phyloP scores from a whole-genome alignment of 53 echinoderm and acorn worm species.

The Luidia sarsii region DNA sequence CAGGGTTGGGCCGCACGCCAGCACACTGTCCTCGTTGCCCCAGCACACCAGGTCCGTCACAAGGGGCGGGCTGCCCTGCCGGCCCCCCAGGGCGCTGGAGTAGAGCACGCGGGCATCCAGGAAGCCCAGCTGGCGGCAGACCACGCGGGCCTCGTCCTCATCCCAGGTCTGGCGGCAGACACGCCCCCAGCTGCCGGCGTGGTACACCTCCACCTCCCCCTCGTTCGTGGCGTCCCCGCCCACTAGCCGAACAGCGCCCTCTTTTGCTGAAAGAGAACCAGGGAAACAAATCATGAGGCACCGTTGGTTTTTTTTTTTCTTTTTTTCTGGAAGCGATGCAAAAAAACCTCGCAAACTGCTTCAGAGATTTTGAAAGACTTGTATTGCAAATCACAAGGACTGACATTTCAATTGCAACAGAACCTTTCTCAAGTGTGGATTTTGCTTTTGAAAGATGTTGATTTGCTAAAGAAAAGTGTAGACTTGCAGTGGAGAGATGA shows the following conservation, averaged over 20 bases:
- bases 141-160: background rate
- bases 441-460: too few species aligned
- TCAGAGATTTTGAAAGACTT: too few species aligned
- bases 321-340: too few species aligned
- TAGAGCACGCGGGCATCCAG: background rate
- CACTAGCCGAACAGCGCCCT: background rate
- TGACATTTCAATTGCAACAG: too few species aligned
- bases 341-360: too few species aligned
- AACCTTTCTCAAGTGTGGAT: too few species aligned
- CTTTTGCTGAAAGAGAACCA: background rate
- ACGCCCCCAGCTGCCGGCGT: background rate
- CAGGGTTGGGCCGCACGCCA: background rate
- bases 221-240: background rate
- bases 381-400: too few species aligned
- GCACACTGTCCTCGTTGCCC: background rate
- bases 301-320: too few species aligned
- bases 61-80: background rate
- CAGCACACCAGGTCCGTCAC: background rate
- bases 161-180: background rate
- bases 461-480: too few species aligned
- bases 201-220: constrained; percentile 1
- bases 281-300: too few species aligned
- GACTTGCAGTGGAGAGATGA: too few species aligned
- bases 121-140: constrained; percentile 4
- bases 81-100: background rate